phyloP scores from a whole-genome alignment of 1,140 invertebrate species.

The Drosophila cardini region DNA sequence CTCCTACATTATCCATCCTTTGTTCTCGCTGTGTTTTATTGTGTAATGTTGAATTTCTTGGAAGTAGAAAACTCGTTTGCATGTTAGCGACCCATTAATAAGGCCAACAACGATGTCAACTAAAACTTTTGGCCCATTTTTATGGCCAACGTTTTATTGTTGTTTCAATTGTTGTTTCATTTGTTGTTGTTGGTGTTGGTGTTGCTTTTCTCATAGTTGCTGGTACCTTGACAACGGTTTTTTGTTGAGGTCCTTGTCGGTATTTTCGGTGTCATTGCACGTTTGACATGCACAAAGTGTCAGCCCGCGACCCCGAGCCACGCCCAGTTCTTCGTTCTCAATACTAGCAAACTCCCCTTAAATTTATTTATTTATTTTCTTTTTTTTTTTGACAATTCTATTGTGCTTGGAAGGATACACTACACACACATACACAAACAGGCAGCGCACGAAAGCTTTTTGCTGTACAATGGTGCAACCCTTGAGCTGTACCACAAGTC shows the following conservation, averaged over 20 bases:
- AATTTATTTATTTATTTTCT: background rate
- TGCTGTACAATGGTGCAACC: conserved; percentile 63
- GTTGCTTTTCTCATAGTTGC: conserved; percentile 32
- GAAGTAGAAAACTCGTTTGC: conserved; percentile 42
- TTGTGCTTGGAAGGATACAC: conserved; percentile 31
- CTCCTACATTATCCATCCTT: too few relatives aligned
- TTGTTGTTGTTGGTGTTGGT: conserved; percentile 25
- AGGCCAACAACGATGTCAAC: conserved; percentile 33
- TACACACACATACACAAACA: conserved; percentile 14
- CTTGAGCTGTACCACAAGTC: conserved; percentile 36
- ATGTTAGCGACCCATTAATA: conserved; percentile 50
- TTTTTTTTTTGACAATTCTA: conserved; percentile 41
- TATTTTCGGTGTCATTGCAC: conserved; percentile 63
- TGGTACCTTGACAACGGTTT: conserved; percentile 61
- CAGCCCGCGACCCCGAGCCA: conserved; percentile 52
- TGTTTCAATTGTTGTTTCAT: conserved; percentile 3
- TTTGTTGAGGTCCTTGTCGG: conserved; percentile 28
- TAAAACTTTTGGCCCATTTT: conserved; percentile 54
- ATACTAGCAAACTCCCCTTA: conserved; percentile 7
- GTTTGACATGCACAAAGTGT: conserved; percentile 71
- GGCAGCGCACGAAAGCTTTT: conserved; percentile 58
- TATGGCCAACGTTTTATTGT: conserved; percentile 17
- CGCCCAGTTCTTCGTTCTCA: conserved; percentile 43
- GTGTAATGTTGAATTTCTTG: conserved; percentile 13
- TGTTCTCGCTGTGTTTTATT: background rate